phyloP scores from a whole-genome alignment of 2,888 invertebrate species.

The Oasisia sp. region DNA sequence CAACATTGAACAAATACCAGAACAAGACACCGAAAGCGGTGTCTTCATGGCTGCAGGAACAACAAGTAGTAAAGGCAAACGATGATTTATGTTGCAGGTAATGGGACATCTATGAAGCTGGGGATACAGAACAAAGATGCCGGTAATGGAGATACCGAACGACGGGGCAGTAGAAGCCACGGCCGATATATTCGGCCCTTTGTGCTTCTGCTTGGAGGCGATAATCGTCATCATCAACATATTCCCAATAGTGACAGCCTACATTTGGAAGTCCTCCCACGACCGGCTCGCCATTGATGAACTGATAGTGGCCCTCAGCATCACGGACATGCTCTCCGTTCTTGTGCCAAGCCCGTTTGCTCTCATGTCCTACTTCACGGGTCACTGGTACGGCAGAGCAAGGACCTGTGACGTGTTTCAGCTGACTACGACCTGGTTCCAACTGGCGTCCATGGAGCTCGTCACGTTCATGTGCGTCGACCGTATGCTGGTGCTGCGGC shows the following conservation, averaged over 20 bases:
- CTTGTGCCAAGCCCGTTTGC: constrained; percentile 51
- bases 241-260: constrained; percentile 47
- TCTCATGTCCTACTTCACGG: constrained; percentile 48
- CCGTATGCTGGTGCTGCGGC: constrained; percentile 37
- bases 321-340: constrained; percentile 51
- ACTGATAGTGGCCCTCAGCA: constrained; percentile 48
- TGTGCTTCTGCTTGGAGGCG: constrained; percentile 48
- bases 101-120: not conserved
- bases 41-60: not conserved
- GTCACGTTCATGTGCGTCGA: constrained; percentile 50
- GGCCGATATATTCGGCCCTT: constrained; percentile 45
- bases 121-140: not conserved
- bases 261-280: constrained; percentile 42
- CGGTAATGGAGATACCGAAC: not conserved
- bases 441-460: constrained; percentile 46
- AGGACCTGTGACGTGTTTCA: constrained; percentile 51
- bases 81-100: not conserved
- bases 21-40: not conserved
- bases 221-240: constrained; percentile 49
- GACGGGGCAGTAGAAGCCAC: not conserved
- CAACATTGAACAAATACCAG: not conserved
- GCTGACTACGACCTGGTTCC: constrained; percentile 49
- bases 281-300: constrained; percentile 49
- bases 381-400: constrained; percentile 52
- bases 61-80: not conserved